Percentiles rank a stretch among this genome's conserved stretches.
phyloP scores from a whole-genome alignment of 2,113 vertebrate species.

The Brachyhypopomus gauderio region DNA sequence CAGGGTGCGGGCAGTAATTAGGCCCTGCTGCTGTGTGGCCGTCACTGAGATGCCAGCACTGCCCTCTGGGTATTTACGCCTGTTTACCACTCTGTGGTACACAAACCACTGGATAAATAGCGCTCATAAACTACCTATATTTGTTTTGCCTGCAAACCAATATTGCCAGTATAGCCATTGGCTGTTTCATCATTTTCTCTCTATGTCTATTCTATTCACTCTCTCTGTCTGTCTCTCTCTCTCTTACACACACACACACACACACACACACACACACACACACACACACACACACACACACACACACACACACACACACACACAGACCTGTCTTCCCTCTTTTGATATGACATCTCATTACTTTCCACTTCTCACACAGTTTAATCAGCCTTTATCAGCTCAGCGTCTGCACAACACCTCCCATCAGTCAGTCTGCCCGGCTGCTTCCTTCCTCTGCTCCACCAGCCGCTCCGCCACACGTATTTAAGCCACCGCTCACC shows the following conservation, averaged over 20 bases:
- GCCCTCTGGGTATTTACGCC: conserved; percentile 37
- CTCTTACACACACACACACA: background rate
- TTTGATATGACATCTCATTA: background rate
- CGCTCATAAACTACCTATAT: conserved; percentile 26
- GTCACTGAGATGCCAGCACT: conserved; percentile 10
- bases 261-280: conserved; percentile 9
- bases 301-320: conserved; percentile 1
- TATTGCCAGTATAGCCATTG: conserved; percentile 14
- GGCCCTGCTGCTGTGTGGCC: conserved; percentile 16
- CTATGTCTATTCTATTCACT: background rate
- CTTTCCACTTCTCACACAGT: background rate
- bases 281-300: conserved; percentile 2
- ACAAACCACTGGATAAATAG: conserved; percentile 3
- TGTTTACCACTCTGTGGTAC: conserved; percentile 19
- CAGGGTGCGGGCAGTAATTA: conserved; percentile 40
- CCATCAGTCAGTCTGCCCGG: background rate
- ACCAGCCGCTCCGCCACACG: background rate
- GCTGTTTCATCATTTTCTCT: background rate
- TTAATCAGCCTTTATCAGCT: background rate
- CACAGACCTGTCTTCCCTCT: background rate
- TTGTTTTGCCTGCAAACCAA: conserved; percentile 32
- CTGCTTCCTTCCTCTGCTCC: background rate
- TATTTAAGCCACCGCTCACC: background rate
- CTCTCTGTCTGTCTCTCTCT: background rate
- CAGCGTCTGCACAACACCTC: background rate